Evolutionary conservation across 1,140 invertebrate species (phyloP), one percentile per base, ranked within the genome.

Genomic region (Cherax destructor): DNA sequence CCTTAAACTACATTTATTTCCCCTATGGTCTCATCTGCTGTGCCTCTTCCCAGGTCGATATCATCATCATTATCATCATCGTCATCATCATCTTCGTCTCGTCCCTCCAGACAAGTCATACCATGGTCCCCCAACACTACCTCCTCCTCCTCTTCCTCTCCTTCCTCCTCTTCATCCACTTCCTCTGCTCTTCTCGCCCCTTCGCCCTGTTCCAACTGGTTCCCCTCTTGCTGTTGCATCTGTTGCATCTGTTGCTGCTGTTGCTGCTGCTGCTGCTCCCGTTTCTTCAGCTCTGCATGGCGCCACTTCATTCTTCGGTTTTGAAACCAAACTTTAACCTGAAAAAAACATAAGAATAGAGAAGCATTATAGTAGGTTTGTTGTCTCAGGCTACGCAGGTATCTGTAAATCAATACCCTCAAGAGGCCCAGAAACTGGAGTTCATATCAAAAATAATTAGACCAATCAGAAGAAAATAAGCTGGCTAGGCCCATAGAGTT

Each of bases 271-370:
- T 90, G 88, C 41, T 91, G 90, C 61, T 91, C 89, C n/a, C 89
- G 50, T 41, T 91, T 91, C 59, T 91, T 91, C 50, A 91, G 72
- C 83, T 93, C 92, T 11, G 93, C 83, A 93, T 98, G 97, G 1
- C 97, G 96, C 97, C 97, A 98, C 94, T 98, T 98, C 97, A 98
- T 98, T 86, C 98, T 96, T 50, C 98, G 95, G 94, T 99, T 99
- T 95, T 98, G 98, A 94, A 98, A 98, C 97, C 98, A 98, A 0
- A 98, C 97, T 95, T 98, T 98, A 0, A 98, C 97, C 97, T 98
- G 93, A 16, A 49, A 52, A 52, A 69, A 74, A 56, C 13, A 6
- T 41, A 18, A 18, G 5, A 72, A 83, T 13, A 24, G 21, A 59
- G 56, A 10, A 59, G 9, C 9, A 59, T 10, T 59, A 3, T 16